Percentiles rank a stretch among this genome's conserved stretches.
phyloP scores from a whole-genome alignment of 92 coral and sea anemone genomes.

The Phymanthus crucifer region DNA sequence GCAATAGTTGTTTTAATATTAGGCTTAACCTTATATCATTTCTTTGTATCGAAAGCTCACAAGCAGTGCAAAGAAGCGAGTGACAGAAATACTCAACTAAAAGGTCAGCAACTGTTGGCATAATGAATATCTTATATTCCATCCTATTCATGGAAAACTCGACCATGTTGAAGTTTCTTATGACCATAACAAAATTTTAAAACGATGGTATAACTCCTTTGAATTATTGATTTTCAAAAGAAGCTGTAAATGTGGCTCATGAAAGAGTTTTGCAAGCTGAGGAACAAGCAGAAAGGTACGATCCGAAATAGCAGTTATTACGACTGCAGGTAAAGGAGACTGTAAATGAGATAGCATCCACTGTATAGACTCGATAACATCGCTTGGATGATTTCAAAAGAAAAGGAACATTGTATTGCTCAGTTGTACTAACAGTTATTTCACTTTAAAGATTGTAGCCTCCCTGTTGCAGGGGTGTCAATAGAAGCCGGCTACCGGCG shows the following conservation, averaged over 20 bases:
- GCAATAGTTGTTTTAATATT: neutral
- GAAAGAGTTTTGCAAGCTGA: slow-evolving; percentile 71
- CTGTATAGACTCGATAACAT: neutral
- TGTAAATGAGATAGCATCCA: no score
- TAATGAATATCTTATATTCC: neutral
- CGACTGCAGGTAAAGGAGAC: neutral
- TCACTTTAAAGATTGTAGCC: no score
- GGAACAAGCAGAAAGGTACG: slow-evolving; percentile 65
- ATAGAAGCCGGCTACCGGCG: no score
- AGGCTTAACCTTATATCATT: neutral
- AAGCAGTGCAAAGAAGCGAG: slow-evolving; percentile 45
- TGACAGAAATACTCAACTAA: slow-evolving; percentile 62
- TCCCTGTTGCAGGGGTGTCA: no score
- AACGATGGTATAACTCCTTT: neutral
- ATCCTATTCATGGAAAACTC: neutral
- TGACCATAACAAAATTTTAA: neutral
- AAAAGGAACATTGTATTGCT: no score
- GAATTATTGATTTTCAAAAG: slow-evolving; percentile 16
- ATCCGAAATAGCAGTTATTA: neutral
- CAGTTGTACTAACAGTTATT: no score
- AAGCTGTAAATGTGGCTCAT: slow-evolving; percentile 75
- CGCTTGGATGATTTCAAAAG: no score
- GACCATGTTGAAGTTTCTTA: neutral
- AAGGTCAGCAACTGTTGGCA: slow-evolving; percentile 27
- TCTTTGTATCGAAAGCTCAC: slow-evolving; percentile 36